phyloP scores from a whole-genome alignment of 2,797 vertebrate genomes.

The Acrossocheilus wenchowensis region DNA sequence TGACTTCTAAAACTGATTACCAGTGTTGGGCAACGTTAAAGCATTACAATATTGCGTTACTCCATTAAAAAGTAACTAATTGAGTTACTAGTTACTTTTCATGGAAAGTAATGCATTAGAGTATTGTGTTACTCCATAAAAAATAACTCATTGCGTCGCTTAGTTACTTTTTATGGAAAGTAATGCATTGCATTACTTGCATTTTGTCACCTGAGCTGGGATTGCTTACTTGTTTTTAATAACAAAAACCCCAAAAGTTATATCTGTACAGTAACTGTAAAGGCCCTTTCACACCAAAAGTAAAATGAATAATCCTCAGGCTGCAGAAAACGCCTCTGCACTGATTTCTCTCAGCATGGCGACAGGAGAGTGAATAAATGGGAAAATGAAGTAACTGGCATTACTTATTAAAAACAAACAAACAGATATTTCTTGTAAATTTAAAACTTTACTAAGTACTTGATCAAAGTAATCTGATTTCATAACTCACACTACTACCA shows the following conservation, averaged over 20 bases:
- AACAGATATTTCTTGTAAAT: not conserved
- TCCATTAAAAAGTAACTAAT: too few species aligned
- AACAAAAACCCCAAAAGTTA: not conserved
- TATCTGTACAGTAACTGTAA: not conserved
- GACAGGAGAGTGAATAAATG: not conserved
- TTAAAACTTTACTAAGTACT: not conserved
- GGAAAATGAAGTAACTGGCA: not conserved
- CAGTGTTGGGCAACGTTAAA: too few species aligned
- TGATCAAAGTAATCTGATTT: not conserved
- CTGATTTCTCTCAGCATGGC: not conserved
- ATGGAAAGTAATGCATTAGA: too few species aligned
- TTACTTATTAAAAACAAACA: not conserved
- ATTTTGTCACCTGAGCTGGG: not conserved
- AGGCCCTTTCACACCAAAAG: not conserved
- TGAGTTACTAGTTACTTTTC: too few species aligned
- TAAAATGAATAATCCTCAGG: not conserved
- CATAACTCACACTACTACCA: not conserved
- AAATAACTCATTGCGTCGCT: not conserved
- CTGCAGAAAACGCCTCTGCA: not conserved
- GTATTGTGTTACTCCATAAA: too few species aligned
- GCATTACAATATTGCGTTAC: too few species aligned
- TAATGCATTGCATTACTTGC: not conserved
- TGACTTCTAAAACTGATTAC: too few species aligned
- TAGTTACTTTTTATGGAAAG: not conserved
- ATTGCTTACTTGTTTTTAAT: not conserved